Evolutionary conservation across 1,140 invertebrate species (phyloP).

Genomic region (Spodoptera frugiperda): DNA sequence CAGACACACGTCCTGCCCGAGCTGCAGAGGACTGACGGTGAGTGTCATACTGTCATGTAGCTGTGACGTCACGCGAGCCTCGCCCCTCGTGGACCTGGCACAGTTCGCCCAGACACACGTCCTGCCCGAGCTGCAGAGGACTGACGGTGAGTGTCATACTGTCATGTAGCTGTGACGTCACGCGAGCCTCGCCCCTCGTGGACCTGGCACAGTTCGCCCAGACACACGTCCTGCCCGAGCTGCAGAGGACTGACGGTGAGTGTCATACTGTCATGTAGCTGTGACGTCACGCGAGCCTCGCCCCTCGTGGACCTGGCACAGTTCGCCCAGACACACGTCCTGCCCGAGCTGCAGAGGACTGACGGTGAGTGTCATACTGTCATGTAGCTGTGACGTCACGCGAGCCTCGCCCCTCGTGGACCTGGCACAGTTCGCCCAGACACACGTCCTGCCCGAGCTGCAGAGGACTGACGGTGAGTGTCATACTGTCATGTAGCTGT

Average conservation of each 20-base stretch:
- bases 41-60: conserved; percentile 16
- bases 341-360: conserved; percentile 93
- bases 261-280: neutral
- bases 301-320: conserved; percentile 95
- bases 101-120: conserved; percentile 96
- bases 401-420: conserved; percentile 96
- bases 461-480: conserved; percentile 89
- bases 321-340: conserved; percentile 94
- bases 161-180: conserved; percentile 89
- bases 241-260: conserved; percentile 91
- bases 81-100: conserved; percentile 94
- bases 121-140: conserved; percentile 92
- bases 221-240: conserved; percentile 94
- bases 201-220: conserved; percentile 95
- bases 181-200: conserved; percentile 96
- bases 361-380: conserved; percentile 87
- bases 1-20: conserved; percentile 94
- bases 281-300: conserved; percentile 95
- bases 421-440: conserved; percentile 94
- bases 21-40: conserved; percentile 91
- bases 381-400: conserved; percentile 90
- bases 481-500: neutral
- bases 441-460: conserved; percentile 95
- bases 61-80: conserved; percentile 95
- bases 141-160: conserved; percentile 87